Conservation (phyloP, 1,140 invertebrate species). For the Caenorhabditis tropicalis region DNA sequence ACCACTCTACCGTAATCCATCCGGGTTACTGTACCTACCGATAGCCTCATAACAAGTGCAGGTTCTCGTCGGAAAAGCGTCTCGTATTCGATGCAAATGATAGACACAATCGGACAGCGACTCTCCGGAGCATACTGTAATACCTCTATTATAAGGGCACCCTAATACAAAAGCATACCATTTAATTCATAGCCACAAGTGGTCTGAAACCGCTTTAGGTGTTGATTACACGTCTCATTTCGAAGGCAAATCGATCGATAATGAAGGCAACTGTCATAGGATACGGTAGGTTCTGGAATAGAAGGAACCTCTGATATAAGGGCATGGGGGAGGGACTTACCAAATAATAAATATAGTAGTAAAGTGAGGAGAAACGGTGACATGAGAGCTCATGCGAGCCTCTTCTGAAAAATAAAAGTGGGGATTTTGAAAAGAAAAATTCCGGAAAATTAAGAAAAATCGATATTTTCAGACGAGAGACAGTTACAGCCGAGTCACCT, state of each 20-base stretch:
- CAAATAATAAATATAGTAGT: constrained; percentile 19
- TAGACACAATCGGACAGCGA: constrained; percentile 52
- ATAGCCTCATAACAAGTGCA: constrained; percentile 45
- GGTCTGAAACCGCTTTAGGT: constrained; percentile 13
- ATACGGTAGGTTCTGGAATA: constrained; percentile 3
- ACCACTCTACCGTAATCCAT: too few relatives aligned
- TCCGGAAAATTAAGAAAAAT: background rate
- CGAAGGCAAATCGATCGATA: constrained; percentile 38
- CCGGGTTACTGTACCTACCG: constrained; percentile 22
- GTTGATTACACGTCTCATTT: constrained; percentile 1
- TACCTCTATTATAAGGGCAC: too few relatives aligned
- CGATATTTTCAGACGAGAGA: background rate
- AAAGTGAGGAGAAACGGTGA: constrained; percentile 19
- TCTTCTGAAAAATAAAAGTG: background rate
- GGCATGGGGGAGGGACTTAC: background rate
- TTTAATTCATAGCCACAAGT: constrained; percentile 22
- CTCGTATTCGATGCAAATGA: constrained; percentile 9
- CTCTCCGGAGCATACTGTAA: constrained; percentile 45
- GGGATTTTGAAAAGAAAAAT: background rate
- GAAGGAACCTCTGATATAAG: background rate
- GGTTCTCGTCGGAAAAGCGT: background rate
- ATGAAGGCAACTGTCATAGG: constrained; percentile 39
- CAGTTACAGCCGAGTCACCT: too few relatives aligned
- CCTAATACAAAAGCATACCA: too few relatives aligned
- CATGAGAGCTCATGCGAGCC: constrained; percentile 38